A percentile compares a stretch with the other conserved stretches of the same genome.
These are phyloP conservation scores for Chrysocyon brachyurus DNA, from an alignment of 2,797 vertebrate species.

Conservation along the genomic window DNA sequence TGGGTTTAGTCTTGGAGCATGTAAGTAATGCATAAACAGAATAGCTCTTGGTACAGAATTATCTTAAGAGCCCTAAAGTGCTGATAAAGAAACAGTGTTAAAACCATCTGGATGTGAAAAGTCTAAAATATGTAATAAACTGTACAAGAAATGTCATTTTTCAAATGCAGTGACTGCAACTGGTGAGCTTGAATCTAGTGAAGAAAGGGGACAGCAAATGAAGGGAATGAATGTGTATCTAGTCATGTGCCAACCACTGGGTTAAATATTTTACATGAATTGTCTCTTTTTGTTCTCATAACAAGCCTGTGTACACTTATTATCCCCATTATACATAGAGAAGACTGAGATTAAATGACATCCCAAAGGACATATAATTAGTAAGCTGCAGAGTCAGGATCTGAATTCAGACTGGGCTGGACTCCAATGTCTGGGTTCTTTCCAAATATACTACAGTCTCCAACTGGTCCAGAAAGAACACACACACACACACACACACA, in stretches of 20 bases:
- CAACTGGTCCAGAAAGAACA: neutral
- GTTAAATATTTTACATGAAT: neutral
- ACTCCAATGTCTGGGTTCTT: neutral
- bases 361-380: constrained; percentile 52
- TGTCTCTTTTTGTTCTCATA: neutral
- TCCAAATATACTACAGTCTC: neutral
- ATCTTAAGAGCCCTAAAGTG: neutral
- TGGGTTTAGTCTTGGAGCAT: neutral
- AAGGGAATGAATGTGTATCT: neutral
- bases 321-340: neutral
- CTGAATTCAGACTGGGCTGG: neutral
- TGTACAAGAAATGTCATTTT: neutral
- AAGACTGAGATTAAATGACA: constrained; percentile 55
- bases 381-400: neutral
- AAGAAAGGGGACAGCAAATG: neutral
- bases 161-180: neutral
- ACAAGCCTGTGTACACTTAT: neutral
- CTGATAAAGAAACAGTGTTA: constrained; percentile 26
- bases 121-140: neutral
- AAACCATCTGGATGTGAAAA: neutral
- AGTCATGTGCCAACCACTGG: neutral
- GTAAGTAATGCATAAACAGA: neutral
- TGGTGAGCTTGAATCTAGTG: neutral
- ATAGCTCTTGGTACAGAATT: neutral
- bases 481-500: neutral